These are phyloP conservation scores for Lasiurus borealis DNA, from an alignment of 2,113 vertebrate genomes.

Conservation along the genomic window DNA sequence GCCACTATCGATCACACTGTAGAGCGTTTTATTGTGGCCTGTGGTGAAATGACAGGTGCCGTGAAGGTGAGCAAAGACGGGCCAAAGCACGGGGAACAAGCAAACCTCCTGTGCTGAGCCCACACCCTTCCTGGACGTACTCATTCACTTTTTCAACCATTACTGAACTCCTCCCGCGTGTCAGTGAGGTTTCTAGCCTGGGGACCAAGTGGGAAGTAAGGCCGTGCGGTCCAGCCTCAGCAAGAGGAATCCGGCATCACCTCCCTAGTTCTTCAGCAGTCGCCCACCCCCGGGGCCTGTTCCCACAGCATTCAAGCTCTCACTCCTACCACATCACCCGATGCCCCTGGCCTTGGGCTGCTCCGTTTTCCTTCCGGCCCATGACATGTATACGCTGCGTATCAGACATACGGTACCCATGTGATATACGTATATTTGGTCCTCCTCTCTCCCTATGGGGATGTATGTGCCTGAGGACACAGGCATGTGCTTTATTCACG, in stretches of 20 bases:
- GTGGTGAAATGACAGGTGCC: background rate
- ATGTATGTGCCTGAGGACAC: background rate
- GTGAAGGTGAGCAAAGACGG: background rate
- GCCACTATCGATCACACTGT: accelerated
- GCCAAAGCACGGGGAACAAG: background rate
- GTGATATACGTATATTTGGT: accelerated
- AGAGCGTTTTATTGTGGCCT: background rate
- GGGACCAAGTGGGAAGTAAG: no score
- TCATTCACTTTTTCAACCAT: background rate
- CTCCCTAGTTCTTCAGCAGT: background rate
- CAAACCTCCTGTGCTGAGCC: no score
- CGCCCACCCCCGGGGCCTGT: background rate
- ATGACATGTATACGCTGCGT: accelerated
- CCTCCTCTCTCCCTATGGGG: background rate
- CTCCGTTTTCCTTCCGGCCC: background rate
- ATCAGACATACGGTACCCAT: accelerated
- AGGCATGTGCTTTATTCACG: no score
- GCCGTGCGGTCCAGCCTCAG: background rate
- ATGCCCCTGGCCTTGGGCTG: background rate
- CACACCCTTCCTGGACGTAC: background rate
- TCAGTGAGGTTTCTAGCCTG: background rate
- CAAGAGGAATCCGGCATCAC: accelerated
- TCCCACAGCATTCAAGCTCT: background rate
- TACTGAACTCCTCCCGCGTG: accelerated
- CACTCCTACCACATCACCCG: background rate